Conservation (phyloP, 2,888 invertebrate species). For the Ectemnius cavifrons region DNA sequence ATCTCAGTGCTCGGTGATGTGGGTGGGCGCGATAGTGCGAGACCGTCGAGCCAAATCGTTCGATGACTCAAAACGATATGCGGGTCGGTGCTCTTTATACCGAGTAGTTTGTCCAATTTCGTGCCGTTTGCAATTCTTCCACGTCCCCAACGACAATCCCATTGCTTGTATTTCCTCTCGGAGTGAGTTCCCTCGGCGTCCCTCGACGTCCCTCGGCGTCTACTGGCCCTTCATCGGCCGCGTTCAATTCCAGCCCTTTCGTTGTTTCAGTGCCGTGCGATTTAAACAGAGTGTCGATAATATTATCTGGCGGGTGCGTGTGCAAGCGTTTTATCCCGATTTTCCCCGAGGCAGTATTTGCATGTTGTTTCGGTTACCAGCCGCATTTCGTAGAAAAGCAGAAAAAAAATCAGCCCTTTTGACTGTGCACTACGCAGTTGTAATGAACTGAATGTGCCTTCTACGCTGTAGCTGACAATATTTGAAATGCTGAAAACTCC, state of each 20-base stretch:
- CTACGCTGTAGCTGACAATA: background rate
- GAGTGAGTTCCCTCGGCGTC: conserved; percentile 11
- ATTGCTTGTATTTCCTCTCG: conserved; percentile 8
- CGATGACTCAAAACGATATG: conserved; percentile 42
- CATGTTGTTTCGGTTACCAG: background rate
- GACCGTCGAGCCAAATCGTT: conserved; percentile 24
- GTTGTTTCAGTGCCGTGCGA: conserved; percentile 10
- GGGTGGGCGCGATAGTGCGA: conserved; percentile 7
- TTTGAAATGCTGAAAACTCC: background rate
- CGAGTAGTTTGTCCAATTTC: conserved; percentile 36
- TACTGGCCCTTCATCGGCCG: conserved; percentile 5
- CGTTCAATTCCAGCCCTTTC: conserved; percentile 18
- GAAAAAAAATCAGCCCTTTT: background rate
- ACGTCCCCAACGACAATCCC: conserved; percentile 20
- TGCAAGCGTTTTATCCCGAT: conserved; percentile 11
- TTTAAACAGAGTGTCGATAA: conserved; percentile 24
- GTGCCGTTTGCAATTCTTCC: conserved; percentile 27
- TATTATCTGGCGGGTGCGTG: conserved; percentile 22
- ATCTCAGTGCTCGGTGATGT: conserved; percentile 4
- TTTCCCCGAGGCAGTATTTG: conserved; percentile 1
- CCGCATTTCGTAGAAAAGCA: background rate
- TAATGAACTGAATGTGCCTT: too few species aligned
- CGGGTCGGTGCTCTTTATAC: conserved; percentile 37
- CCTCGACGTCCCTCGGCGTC: background rate
- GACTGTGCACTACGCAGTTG: too few species aligned